Percentiles rank a stretch among this genome's conserved stretches.
Evolutionary conservation across 2,888 invertebrate species (phyloP).

Genomic region (Drosophila helvetica): DNA sequence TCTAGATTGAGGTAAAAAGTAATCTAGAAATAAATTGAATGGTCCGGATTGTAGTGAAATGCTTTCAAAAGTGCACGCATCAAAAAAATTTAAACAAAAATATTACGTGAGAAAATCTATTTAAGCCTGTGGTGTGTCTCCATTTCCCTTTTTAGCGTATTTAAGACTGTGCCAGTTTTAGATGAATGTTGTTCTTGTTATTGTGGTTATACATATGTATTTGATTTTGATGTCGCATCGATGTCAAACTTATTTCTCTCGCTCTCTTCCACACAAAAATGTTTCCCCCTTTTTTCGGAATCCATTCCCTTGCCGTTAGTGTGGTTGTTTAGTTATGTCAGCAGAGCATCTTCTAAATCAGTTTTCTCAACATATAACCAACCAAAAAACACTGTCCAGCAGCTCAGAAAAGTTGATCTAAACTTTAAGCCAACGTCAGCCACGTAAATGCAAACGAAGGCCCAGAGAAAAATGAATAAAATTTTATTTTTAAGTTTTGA

Average conservation of each 20-base stretch:
- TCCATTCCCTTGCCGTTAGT: slow-evolving; percentile 34
- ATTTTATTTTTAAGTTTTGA: slow-evolving; percentile 59
- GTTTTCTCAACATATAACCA: slow-evolving; percentile 48
- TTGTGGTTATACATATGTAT: slow-evolving; percentile 41
- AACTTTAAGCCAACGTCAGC: slow-evolving; percentile 55
- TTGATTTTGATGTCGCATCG: slow-evolving; percentile 44
- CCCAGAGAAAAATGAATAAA: slow-evolving; percentile 29
- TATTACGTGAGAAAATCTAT: slow-evolving; percentile 3
- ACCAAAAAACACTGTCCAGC: slow-evolving; percentile 40
- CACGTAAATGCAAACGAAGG: slow-evolving; percentile 44
- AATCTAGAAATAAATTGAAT: too few species aligned
- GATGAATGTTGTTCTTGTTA: slow-evolving; percentile 37
- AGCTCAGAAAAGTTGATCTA: slow-evolving; percentile 54
- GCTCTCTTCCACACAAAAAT: slow-evolving; percentile 21
- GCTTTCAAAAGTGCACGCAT: not conserved
- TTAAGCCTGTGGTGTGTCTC: not conserved
- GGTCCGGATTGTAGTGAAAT: too few species aligned
- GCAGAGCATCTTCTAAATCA: slow-evolving; percentile 49
- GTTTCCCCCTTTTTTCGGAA: slow-evolving; percentile 15
- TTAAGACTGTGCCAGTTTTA: slow-evolving; percentile 11
- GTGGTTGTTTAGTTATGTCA: slow-evolving; percentile 32
- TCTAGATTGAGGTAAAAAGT: too few species aligned
- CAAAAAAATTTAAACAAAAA: not conserved
- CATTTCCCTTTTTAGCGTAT: slow-evolving; percentile 10
- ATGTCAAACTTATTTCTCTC: slow-evolving; percentile 48